Evolutionary conservation across 2,888 invertebrate species (phyloP).

Genomic region (Homarus gammarus): DNA sequence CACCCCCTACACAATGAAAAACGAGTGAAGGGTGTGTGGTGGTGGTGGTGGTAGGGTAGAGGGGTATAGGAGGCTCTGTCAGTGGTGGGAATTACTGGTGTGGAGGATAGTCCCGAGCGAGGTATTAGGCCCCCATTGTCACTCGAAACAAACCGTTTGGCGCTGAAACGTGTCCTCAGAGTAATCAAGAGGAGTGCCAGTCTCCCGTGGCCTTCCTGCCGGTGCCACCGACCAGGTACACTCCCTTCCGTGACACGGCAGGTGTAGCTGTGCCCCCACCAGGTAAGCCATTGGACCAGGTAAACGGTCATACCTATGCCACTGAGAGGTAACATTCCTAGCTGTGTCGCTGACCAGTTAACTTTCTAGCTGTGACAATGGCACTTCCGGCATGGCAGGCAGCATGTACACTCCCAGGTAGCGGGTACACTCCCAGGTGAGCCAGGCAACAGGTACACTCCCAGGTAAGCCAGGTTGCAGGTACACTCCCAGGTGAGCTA

Average conservation of each 20-base stretch:
- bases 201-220: slow-evolving; percentile 15
- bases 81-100: slow-evolving; percentile 36
- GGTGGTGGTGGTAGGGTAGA: background rate
- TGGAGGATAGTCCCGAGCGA: slow-evolving; percentile 12
- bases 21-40: background rate
- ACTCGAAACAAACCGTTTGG: slow-evolving; percentile 52
- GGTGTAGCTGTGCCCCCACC: no score
- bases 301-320: no score
- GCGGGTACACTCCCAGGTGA: background rate
- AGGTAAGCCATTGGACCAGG: no score
- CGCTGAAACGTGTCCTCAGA: slow-evolving; percentile 46
- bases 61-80: background rate
- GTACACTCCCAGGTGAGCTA: no score
- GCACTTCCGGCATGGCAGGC: no score
- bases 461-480: no score
- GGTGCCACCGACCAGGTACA: background rate
- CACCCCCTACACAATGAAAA: slow-evolving; percentile 14
- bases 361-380: no score
- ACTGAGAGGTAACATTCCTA: no score
- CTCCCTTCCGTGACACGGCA: no score
- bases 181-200: slow-evolving; percentile 47
- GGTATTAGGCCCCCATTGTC: slow-evolving; percentile 47
- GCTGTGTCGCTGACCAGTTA: no score
- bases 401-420: background rate
- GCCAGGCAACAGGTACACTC: background rate